These are phyloP conservation scores for Allacma fusca DNA, from an alignment of 2,888 invertebrate species.

Conservation along the genomic window DNA sequence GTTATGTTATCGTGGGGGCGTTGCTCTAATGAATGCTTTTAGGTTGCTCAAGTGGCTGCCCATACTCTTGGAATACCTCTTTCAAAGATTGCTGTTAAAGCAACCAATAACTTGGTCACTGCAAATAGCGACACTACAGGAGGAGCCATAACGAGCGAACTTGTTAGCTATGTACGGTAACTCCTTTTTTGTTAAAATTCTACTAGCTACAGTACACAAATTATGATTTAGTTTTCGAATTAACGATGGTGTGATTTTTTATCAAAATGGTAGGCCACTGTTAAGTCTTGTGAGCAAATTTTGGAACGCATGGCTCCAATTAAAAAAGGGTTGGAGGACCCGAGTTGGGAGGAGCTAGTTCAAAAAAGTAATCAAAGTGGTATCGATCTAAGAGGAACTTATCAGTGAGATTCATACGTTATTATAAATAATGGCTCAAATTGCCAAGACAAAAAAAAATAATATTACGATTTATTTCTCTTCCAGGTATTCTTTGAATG, in stretches of 20 bases:
- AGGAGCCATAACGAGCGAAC: conserved; percentile 63
- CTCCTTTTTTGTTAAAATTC: no score
- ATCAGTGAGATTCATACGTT: conserved; percentile 61
- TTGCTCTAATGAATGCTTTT: neutral
- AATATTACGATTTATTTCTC: neutral
- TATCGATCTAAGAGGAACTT: conserved; percentile 68
- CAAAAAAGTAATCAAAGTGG: conserved; percentile 61
- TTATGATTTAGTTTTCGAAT: no score
- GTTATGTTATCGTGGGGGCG: no score
- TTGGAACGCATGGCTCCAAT: conserved; percentile 63
- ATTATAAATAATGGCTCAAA: no score
- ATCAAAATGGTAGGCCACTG: conserved; percentile 62
- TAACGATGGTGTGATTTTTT: neutral
- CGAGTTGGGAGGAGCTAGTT: conserved; percentile 63
- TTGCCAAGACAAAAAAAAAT: neutral
- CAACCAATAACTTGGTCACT: conserved; percentile 62
- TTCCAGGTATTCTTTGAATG: conserved; percentile 48
- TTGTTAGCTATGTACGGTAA: conserved; percentile 62
- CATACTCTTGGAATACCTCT: conserved; percentile 64
- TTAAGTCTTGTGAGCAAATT: conserved; percentile 63
- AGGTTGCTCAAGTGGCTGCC: conserved; percentile 67
- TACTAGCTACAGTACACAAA: no score
- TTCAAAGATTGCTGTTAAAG: conserved; percentile 63
- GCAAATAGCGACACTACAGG: conserved; percentile 63
- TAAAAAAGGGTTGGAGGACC: conserved; percentile 52